phyloP scores from a whole-genome alignment of 2,797 vertebrate genomes.

The Eospalax fontanierii region DNA sequence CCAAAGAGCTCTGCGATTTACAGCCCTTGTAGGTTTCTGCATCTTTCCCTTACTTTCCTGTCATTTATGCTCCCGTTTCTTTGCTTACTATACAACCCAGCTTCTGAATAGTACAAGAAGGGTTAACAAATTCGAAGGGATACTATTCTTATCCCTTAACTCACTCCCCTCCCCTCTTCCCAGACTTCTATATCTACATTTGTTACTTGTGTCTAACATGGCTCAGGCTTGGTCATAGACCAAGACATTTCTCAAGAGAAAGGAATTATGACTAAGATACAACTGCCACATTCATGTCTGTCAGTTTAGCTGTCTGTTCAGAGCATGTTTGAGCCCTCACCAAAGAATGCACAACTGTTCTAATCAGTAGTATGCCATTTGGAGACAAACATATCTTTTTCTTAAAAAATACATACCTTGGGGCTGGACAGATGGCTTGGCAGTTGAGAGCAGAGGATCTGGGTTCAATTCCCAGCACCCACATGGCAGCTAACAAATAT shows the following conservation, averaged over 20 bases:
- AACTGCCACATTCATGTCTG: slow-evolving; percentile 48
- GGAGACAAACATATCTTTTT: neutral
- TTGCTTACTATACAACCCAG: fast-evolving
- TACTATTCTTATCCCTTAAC: neutral
- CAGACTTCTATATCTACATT: neutral
- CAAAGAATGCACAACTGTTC: slow-evolving; percentile 64
- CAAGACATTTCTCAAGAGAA: slow-evolving; percentile 49
- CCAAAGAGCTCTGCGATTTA: neutral
- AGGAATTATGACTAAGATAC: slow-evolving; percentile 20
- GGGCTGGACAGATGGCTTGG: too few relatives aligned
- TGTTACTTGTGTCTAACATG: slow-evolving; percentile 39
- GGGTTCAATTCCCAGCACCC: too few relatives aligned
- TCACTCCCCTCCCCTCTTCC: too few relatives aligned
- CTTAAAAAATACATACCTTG: too few relatives aligned
- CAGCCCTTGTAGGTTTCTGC: too few relatives aligned
- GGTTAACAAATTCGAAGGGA: neutral
- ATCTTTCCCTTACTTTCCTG: neutral
- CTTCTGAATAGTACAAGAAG: neutral
- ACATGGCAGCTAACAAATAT: too few relatives aligned
- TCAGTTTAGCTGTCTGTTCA: neutral
- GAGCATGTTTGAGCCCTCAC: neutral
- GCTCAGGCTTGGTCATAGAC: neutral
- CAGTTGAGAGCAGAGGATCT: too few relatives aligned
- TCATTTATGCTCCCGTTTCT: too few relatives aligned
- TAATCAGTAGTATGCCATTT: neutral